Evolutionary conservation across 2,797 vertebrate genomes (phyloP), one percentile per base, ranked within the genome.

Genomic region (Mastacembelus armatus): DNA sequence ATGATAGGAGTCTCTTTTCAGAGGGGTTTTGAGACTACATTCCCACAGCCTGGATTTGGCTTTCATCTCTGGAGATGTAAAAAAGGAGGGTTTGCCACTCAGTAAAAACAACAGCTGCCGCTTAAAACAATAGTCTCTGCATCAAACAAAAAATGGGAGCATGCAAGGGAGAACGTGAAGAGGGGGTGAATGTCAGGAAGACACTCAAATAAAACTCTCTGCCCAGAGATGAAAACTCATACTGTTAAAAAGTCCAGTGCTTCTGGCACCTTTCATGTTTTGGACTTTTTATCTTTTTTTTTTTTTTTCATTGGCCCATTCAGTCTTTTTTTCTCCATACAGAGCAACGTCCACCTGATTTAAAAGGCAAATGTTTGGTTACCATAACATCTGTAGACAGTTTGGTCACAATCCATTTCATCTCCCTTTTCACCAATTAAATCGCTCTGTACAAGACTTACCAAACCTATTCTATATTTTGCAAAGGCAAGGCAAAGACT

Each of bases 91-190:
- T 82, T 88, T 80, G 83, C 78, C 78, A 80, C 78, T 85, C 79
- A 70, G 74, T 85, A 91, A 91, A 92, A 93, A 93, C 90, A 93
- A 93, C 92, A 94, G 91, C 92, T 94, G 92, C 84, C 54, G 85
- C 92, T 92, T 93, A 91, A 92, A 93, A 92, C 90, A 90, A 90
- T 86, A 90, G 76, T 87, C 71, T 70, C 35, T 29, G 74, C 89
- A 91, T 92, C 90, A 92, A 90, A 92, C 79, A 67, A 43, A 70
- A 80, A 77, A 61, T 11, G 60, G 74, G 66, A 67, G 72, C 54
- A 16, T 58, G 76, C 26, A 21, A 71, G 63, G 33, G 61, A 5
- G 40, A 47, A 57, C 4, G 39, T 56, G 51, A 52, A 26, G 35
- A 68, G 54, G 21, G 55, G 44, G 19, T 7, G 67, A 35, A 43